Evolutionary conservation across 2,113 vertebrate genomes (phyloP).

Genomic region (Grammomys surdaster): DNA sequence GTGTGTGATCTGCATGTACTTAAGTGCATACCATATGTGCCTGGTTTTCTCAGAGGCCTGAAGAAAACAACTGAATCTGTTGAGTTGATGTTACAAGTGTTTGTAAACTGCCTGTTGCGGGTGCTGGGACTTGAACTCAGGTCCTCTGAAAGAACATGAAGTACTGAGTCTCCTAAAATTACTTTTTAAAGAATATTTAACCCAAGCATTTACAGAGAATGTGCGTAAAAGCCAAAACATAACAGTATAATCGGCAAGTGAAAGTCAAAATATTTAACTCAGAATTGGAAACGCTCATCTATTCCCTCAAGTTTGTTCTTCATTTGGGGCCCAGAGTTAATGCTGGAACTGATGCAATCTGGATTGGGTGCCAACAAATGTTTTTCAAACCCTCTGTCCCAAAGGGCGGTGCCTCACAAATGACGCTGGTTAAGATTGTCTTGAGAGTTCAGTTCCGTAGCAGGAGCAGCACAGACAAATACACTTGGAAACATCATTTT

Average conservation of each 20-base stretch:
- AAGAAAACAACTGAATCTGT: background rate
- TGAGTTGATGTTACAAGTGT: background rate
- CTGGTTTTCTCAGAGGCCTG: background rate
- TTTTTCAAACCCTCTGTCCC: constrained; percentile 44
- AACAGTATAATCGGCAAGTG: background rate
- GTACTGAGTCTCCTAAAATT: background rate
- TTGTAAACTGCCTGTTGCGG: too few species aligned
- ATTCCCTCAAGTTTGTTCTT: constrained; percentile 43
- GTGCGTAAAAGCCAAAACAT: constrained; percentile 27
- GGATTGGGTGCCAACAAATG: constrained; percentile 32
- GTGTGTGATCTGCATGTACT: background rate
- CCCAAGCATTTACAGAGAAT: constrained; percentile 15
- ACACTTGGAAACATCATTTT: constrained; percentile 38
- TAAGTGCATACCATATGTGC: background rate
- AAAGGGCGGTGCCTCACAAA: background rate
- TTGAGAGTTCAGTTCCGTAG: background rate
- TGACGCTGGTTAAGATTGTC: background rate
- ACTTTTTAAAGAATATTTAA: constrained; percentile 33
- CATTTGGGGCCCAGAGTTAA: constrained; percentile 47
- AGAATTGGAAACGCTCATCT: constrained; percentile 30
- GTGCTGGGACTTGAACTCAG: background rate
- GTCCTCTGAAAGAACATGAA: background rate
- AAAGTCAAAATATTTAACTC: constrained; percentile 47
- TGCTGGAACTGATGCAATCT: constrained; percentile 47
- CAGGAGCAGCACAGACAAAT: constrained; percentile 3